Evolutionary conservation across 2,113 vertebrate species (phyloP).

Genomic region (Centropristis striata): DNA sequence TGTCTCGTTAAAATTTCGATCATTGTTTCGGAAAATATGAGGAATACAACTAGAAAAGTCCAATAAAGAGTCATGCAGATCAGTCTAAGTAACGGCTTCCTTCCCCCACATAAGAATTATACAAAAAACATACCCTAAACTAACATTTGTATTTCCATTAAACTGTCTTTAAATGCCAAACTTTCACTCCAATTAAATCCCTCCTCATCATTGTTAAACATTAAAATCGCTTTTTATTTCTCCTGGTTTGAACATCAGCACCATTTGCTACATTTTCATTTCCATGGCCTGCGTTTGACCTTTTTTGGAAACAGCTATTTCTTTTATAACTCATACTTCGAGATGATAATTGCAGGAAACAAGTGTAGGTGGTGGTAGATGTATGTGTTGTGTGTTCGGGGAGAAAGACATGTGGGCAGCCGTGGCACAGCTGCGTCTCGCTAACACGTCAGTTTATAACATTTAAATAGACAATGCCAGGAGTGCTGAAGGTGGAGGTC

Average conservation of each 20-base stretch:
- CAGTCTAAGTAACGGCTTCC: not conserved
- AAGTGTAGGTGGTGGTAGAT: conserved; percentile 34
- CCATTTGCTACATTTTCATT: not conserved
- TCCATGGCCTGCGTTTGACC: not conserved
- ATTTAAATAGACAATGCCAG: conserved; percentile 38
- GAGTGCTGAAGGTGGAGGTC: conserved; percentile 35
- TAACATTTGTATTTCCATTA: not conserved
- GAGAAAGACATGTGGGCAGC: conserved; percentile 30
- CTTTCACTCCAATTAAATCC: not conserved
- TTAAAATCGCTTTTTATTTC: not conserved
- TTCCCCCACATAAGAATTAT: not conserved
- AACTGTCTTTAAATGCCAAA: not conserved
- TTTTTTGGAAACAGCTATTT: conserved; percentile 6
- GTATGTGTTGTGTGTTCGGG: conserved; percentile 13
- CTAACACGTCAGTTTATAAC: conserved; percentile 22
- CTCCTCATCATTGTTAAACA: not conserved
- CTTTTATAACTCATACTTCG: not conserved
- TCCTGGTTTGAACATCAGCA: not conserved
- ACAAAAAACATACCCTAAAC: not conserved
- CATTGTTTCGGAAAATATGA: not conserved
- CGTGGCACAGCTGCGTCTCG: conserved; percentile 38
- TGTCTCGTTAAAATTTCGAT: not conserved
- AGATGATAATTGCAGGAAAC: conserved; percentile 32
- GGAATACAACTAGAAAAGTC: not conserved
- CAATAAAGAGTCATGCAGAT: not conserved